These are phyloP conservation scores for Eulemur macaco DNA, from an alignment of 2,113 vertebrate genomes.

Conservation along the genomic window DNA sequence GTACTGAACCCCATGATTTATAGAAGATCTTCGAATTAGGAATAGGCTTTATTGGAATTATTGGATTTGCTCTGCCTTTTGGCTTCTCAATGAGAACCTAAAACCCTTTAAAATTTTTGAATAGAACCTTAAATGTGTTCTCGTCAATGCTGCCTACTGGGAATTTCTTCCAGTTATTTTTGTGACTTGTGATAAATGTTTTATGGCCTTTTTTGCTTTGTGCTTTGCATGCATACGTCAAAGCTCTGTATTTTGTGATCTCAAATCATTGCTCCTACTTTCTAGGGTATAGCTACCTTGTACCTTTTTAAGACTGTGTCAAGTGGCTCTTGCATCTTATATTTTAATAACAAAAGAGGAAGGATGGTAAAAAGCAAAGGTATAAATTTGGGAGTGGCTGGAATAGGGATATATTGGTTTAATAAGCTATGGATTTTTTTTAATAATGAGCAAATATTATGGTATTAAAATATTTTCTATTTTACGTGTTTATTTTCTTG, in stretches of 20 bases:
- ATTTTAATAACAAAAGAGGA: conserved; percentile 36
- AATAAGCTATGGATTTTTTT: background rate
- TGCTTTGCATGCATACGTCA: background rate
- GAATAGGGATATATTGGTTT: background rate
- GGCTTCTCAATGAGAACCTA: background rate
- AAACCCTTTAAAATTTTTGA: conserved; percentile 3
- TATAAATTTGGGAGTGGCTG: background rate
- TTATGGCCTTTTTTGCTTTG: background rate
- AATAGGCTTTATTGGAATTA: background rate
- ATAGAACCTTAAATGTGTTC: background rate
- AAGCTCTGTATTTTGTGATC: background rate
- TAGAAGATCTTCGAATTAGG: background rate
- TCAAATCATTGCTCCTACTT: conserved; percentile 19
- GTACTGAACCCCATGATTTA: background rate
- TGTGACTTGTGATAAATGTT: background rate
- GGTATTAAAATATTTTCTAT: conserved; percentile 19
- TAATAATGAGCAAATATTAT: background rate
- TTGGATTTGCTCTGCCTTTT: conserved; percentile 1
- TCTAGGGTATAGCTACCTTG: background rate
- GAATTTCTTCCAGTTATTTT: background rate
- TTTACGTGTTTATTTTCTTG: background rate
- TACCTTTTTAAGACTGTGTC: background rate
- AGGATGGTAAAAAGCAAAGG: background rate
- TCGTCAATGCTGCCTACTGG: background rate
- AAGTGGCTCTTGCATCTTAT: background rate